Conservation (phyloP, 1,140 invertebrate species). For the Drosophila simulans region DNA sequence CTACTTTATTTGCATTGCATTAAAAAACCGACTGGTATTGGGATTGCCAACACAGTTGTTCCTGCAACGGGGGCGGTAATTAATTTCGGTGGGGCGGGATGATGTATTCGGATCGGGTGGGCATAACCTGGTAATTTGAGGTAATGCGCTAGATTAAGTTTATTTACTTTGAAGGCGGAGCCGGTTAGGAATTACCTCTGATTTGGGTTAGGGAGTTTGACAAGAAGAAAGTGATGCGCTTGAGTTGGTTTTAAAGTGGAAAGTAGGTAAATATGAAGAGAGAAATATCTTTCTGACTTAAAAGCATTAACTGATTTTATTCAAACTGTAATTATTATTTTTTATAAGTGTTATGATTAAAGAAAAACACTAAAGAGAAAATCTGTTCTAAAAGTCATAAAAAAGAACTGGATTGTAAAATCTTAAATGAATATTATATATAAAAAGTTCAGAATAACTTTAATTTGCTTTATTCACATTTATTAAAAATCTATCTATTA, state of each 20-base stretch:
- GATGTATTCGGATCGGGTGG: constrained; percentile 17
- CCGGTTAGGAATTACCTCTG: constrained; percentile 38
- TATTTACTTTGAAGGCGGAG: constrained; percentile 24
- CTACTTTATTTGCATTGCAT: constrained; percentile 68
- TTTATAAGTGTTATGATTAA: too few relatives aligned
- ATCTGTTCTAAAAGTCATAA: too few relatives aligned
- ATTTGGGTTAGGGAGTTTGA: constrained; percentile 56
- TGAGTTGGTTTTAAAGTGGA: neutral
- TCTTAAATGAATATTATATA: too few relatives aligned
- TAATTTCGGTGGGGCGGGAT: constrained; percentile 47
- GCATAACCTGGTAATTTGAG: constrained; percentile 43
- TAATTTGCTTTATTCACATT: too few relatives aligned
- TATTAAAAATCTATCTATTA: too few relatives aligned
- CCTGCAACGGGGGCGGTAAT: constrained; percentile 56
- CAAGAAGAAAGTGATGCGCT: constrained; percentile 48
- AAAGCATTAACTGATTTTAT: too few relatives aligned
- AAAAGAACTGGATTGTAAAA: too few relatives aligned
- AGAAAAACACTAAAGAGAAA: too few relatives aligned
- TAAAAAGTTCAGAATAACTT: too few relatives aligned
- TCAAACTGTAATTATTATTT: too few relatives aligned
- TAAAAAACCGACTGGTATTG: constrained; percentile 58
- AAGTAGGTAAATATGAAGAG: too few relatives aligned
- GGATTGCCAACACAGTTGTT: constrained; percentile 34
- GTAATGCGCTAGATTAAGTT: constrained; percentile 36
- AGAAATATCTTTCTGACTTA: too few relatives aligned